Conservation (phyloP, 2,888 invertebrate species). For the Temnothorax rugatulus region DNA sequence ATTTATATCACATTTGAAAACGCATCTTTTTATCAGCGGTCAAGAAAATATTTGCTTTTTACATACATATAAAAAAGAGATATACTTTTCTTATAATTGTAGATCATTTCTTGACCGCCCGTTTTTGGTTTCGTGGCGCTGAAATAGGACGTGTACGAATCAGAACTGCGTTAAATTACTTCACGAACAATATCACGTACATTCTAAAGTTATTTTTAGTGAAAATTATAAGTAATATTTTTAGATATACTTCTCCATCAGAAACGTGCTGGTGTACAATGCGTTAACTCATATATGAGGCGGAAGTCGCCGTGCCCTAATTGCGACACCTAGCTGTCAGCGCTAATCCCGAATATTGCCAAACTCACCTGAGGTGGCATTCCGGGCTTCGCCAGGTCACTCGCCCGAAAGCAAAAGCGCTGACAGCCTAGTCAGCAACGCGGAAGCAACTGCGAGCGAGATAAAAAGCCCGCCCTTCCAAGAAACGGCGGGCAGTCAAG, state of each 20-base stretch:
- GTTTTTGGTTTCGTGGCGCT: conserved; percentile 46
- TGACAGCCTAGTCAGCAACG: too few relatives aligned
- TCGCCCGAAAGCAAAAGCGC: too few relatives aligned
- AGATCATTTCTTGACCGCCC: conserved; percentile 72
- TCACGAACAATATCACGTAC: not conserved
- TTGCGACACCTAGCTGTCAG: too few relatives aligned
- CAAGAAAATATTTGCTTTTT: not conserved
- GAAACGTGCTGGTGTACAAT: conserved; percentile 15
- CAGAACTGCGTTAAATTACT: not conserved
- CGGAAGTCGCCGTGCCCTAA: too few relatives aligned
- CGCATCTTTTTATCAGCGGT: not conserved
- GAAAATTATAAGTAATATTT: not conserved
- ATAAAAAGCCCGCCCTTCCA: too few relatives aligned
- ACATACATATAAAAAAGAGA: conserved; percentile 17
- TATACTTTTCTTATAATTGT: conserved; percentile 75
- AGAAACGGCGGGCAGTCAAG: too few relatives aligned
- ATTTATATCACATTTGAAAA: not conserved
- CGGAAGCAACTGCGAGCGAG: too few relatives aligned
- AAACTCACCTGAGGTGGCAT: too few relatives aligned
- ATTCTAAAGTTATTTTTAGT: not conserved
- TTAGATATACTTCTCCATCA: conserved; percentile 24
- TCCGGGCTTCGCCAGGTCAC: too few relatives aligned
- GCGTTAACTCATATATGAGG: not conserved
- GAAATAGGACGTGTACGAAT: conserved; percentile 20
- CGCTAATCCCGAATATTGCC: too few relatives aligned